Evolutionary conservation across 92 coral and sea anemone genomes (phyloP), one percentile per base, ranked within the genome.

Genomic region (Parazoanthus darwini): DNA sequence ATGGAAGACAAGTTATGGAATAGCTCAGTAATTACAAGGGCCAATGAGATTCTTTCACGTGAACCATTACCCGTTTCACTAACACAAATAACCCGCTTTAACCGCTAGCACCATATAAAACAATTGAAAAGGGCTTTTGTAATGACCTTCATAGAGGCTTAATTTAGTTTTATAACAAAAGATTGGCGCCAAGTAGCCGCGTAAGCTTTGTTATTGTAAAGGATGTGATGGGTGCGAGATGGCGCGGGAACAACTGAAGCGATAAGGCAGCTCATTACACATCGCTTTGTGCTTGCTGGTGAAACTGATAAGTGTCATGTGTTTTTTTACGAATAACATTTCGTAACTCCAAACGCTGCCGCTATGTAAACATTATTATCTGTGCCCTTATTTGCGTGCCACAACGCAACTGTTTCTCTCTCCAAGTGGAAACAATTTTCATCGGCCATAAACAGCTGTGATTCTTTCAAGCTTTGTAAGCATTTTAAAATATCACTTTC

Each of bases 41-140:
- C 87, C 87, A 84, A 84, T 84, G 51, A 70, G 78, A 46, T 84
- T 48, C 39, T 66, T 63, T 84, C 87, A 48, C 78, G 43, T 46
- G 67, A 70, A 84, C 68, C 87, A 84, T 71, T 84, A 84, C 87
- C 87, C 59, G 87, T 84, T 84, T 84, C 87, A 70, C 79, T 84
- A 84, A 84, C 87, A 73, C 71, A 84, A 84, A 84, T 84, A 84
- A 84, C 79, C 87, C 87, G 87, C 79, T 70, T 29, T 50, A 70
- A 84, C 87, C 87, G 87, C 87, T 70, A 84, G 87, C 15, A 44
- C 87, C 67, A 84, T 84, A 84, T 84, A 70, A 71, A 84, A 84
- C 87, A 84, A 84, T 84, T 70, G 78, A 71, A 84, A 84, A 84
- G 79, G 87, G 66, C 79, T 72, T 84, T 84, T 84, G 79, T 84